Evolutionary conservation across 2,888 invertebrate species (phyloP), one percentile per base, ranked within the genome.

Genomic region (Netelia fuscicornis): DNA sequence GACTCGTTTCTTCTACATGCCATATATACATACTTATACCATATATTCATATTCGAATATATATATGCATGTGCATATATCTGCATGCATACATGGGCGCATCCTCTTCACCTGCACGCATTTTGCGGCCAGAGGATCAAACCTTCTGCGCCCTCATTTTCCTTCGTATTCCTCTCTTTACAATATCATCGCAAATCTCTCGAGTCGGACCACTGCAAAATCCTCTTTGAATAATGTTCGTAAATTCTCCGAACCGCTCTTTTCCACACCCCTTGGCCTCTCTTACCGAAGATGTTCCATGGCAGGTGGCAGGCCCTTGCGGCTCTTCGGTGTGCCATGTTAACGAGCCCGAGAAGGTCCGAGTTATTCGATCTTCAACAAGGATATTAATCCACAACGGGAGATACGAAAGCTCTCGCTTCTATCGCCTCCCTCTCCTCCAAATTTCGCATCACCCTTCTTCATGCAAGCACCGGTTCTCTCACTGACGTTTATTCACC

Each of bases 361-460:
- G 85, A 81, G 81, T 82, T 75, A 85, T 85, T 81, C 78, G 85
- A 85, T 85, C 82, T 85, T 79, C 82, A 79, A 85, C 85, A 85
- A 82, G 85, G 75, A 78, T 85, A 85, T 85, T 85, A 81, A 85
- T 85, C 77, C 81, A 76, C 25, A 58, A 52, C 67, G 25, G 25
- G 42, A 72, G 77, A 84, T 83, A 42, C 37, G 56, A 30, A 20
- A 71, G 20, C 71, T 77, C 76, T 23, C 65, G 23, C 62, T 56
- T 68, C 42, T 68, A 10, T 60, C 1, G 0, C 11, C 13, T 9
- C 30, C 75, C 30, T n/a, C 30, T n/a, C 23, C 64, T 54, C 60
- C n/a, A 13, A 48, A 71, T 23, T 11, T 58, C 65, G 20, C 64
- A n/a, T 20, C 52, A 44, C 37, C 13, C 58, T 65, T 52, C 52